Evolutionary conservation across 2,113 vertebrate species (phyloP), one percentile per base, ranked within the genome.

Genomic region (Cnemophilus loriae): DNA sequence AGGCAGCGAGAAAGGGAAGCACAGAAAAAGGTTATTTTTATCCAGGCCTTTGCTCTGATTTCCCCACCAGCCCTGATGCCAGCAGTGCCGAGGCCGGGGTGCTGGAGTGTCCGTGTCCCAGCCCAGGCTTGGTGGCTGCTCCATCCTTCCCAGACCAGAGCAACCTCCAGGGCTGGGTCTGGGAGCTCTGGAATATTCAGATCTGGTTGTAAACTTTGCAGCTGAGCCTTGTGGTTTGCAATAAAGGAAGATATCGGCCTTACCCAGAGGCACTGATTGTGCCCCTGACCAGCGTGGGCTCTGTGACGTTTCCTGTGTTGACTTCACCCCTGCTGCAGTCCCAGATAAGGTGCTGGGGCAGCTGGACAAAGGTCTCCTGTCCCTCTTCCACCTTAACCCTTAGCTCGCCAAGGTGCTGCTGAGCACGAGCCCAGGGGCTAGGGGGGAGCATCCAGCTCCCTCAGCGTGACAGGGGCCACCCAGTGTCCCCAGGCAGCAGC

Each of bases 311-410:
- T 92, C 87, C 89, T 57, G 47, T 75, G 85, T 46, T 87, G 93
- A 80, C 78, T 85, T 91, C 84, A 42, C 64, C 56, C 26, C 46
- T 7, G 50, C 59, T 67, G 22, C 1, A 7, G 47, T 5, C 61
- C 26, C 30, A 94, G 93, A 96, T 93, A 95, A 93, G 89, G 78
- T 35, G 49, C 41, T 9, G 70, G 75, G 65, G 50, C 65, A 69
- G 93, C 37, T 57, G 89, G 78, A 89, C 89, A 93, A 96, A 95
- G 86, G 74, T 96, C 84, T 96, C 53, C 52, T 74, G 63, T 95
- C 78, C 87, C 33, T 76, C 59, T 65, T 68, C 65, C 82, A 79
- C 41, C 13, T 96, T 96, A 93, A 95, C 95, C 57, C 95, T 73
- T 27, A 20, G 61, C 74, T 61, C 0, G 0, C 94, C 65, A 9